Conservation (phyloP, 2,113 vertebrate genomes). For the Peromyscus polionotus region DNA sequence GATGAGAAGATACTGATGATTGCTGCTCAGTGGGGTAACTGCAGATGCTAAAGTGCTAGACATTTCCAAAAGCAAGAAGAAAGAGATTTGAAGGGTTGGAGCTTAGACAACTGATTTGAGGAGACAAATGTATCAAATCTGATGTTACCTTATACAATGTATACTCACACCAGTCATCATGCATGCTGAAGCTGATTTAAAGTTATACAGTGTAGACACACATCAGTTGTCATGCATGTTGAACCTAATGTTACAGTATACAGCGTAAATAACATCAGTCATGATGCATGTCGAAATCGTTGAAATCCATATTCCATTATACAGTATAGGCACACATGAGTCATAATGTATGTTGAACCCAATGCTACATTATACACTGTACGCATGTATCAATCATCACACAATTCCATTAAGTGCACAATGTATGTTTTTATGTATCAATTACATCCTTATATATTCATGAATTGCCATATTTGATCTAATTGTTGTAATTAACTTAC, state of each 20-base stretch:
- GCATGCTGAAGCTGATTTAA: not conserved
- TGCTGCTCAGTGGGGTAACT: not conserved
- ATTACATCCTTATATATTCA: not conserved
- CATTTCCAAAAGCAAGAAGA: not conserved
- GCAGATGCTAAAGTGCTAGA: not conserved
- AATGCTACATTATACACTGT: not conserved
- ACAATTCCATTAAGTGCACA: not conserved
- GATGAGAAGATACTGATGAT: too few species aligned
- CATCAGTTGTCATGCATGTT: not conserved
- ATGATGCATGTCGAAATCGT: not conserved
- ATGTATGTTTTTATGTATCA: not conserved
- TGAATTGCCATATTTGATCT: not conserved
- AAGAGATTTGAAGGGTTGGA: not conserved
- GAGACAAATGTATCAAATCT: too few species aligned
- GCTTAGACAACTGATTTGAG: not conserved
- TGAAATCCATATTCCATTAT: too few species aligned
- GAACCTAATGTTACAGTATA: not conserved
- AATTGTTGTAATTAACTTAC: too few species aligned
- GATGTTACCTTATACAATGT: not conserved
- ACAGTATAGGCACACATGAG: not conserved
- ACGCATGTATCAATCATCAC: not conserved
- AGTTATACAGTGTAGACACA: not conserved
- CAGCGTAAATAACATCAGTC: not conserved
- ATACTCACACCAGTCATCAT: not conserved
- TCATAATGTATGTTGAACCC: not conserved